Evolutionary conservation across 2,113 vertebrate genomes (phyloP).

Genomic region (Pelecanus crispus): DNA sequence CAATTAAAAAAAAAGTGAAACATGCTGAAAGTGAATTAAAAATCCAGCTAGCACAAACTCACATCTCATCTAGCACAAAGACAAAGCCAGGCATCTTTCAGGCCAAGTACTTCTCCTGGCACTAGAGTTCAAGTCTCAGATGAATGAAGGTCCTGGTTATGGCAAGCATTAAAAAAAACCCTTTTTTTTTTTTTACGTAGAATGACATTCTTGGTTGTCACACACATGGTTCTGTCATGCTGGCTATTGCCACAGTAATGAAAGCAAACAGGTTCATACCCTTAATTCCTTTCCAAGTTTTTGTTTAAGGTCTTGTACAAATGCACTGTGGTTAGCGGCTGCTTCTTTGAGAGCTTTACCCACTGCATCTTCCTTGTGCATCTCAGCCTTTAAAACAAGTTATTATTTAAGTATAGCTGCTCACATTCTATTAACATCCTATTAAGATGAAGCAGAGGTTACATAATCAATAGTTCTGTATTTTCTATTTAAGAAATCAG

Average conservation of each 20-base stretch:
- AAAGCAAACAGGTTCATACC: slow-evolving; percentile 25
- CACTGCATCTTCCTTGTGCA: slow-evolving; percentile 57
- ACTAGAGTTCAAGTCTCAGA: neutral
- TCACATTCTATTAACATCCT: neutral
- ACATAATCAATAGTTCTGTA: neutral
- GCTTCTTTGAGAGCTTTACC: slow-evolving; percentile 57
- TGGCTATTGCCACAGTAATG: neutral
- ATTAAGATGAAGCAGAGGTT: neutral
- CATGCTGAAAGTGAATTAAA: neutral
- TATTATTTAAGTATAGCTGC: neutral
- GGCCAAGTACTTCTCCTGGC: neutral
- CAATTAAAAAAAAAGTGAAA: neutral
- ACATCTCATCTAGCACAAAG: neutral
- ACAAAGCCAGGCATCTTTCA: neutral
- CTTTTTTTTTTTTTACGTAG: neutral
- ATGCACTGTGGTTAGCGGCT: neutral
- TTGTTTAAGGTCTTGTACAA: slow-evolving; percentile 45
- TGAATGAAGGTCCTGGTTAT: neutral
- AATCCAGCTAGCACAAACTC: neutral
- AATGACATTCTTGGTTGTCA: neutral
- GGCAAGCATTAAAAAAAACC: neutral
- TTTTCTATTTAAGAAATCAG: neutral
- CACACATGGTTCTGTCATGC: neutral
- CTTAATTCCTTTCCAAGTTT: slow-evolving; percentile 17
- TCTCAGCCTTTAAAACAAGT: slow-evolving; percentile 56